These are phyloP conservation scores for Steinernema hermaphroditum DNA, from an alignment of 2,888 invertebrate genomes.

Conservation along the genomic window DNA sequence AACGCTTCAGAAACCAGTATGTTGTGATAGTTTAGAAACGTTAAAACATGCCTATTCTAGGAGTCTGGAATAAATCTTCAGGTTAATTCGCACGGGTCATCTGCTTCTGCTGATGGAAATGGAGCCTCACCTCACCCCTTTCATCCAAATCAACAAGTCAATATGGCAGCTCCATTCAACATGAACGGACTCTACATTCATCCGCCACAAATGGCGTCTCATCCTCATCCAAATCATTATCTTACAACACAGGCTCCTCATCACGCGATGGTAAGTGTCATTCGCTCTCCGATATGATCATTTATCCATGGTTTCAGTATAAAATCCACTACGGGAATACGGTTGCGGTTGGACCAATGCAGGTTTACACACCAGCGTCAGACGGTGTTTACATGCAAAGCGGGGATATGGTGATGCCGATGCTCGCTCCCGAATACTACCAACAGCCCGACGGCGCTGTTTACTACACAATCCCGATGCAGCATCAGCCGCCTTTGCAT, in stretches of 20 bases:
- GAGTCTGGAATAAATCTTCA: neutral
- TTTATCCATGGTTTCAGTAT: no score
- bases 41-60: neutral
- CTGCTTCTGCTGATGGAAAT: neutral
- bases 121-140: neutral
- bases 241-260: slow-evolving; percentile 9
- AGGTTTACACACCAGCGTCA: slow-evolving; percentile 19
- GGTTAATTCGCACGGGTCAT: slow-evolving; percentile 5
- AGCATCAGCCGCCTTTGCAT: slow-evolving; percentile 6
- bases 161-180: slow-evolving; percentile 30
- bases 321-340: slow-evolving; percentile 27
- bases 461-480: slow-evolving; percentile 5
- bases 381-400: slow-evolving; percentile 21
- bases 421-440: slow-evolving; percentile 1
- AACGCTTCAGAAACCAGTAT: slow-evolving; percentile 5
- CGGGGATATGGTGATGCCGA: slow-evolving; percentile 18
- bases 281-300: no score
- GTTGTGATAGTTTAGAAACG: no score
- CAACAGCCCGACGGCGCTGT: slow-evolving; percentile 7
- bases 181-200: slow-evolving; percentile 39
- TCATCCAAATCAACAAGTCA: neutral
- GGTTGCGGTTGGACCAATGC: slow-evolving; percentile 24
- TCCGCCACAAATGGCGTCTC: slow-evolving; percentile 35
- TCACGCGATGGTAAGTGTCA: slow-evolving; percentile 8
- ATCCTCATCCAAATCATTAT: slow-evolving; percentile 4